Evolutionary conservation across 2,113 vertebrate genomes (phyloP).

Genomic region (Ellobius talpinus): DNA sequence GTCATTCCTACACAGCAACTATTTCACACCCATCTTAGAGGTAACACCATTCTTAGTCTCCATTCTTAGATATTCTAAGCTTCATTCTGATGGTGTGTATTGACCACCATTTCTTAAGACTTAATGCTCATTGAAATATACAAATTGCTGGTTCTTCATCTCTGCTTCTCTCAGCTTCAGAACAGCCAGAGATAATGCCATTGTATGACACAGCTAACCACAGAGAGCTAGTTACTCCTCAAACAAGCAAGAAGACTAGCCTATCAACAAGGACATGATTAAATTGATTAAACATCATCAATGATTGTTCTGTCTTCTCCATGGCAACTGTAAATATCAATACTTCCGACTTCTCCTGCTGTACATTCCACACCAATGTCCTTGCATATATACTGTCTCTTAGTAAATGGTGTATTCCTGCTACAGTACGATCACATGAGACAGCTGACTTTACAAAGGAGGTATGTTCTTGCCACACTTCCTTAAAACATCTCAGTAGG

Average conservation of each 20-base stretch:
- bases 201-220: background rate
- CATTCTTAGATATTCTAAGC: background rate
- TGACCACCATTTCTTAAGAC: background rate
- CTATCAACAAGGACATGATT: background rate
- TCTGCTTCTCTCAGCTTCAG: background rate
- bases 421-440: background rate
- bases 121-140: background rate
- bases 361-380: background rate
- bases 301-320: too few species aligned
- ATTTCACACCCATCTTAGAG: too few species aligned
- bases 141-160: background rate
- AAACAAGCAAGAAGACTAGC: background rate
- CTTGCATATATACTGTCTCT: accelerated
- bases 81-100: background rate
- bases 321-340: too few species aligned
- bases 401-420: background rate
- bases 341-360: background rate
- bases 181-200: background rate
- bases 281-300: background rate
- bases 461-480: background rate
- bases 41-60: background rate
- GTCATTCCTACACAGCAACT: too few species aligned
- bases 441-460: background rate
- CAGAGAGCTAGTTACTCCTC: background rate
- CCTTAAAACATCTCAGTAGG: background rate